phyloP scores from a whole-genome alignment of 2,888 invertebrate genomes.

The Glaucopsyche alexis region DNA sequence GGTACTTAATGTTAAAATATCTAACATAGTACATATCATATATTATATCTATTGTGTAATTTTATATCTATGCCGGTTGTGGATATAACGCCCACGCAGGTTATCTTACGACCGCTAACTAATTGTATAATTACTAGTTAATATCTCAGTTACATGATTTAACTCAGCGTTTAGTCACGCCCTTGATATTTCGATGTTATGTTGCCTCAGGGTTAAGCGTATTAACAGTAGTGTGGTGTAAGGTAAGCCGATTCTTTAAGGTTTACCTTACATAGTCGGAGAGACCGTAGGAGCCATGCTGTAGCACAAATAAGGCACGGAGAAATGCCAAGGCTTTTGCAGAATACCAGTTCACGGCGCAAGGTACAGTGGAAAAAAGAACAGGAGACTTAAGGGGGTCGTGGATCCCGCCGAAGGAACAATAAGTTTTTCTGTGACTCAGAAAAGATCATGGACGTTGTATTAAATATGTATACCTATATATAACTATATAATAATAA shows the following conservation, averaged over 20 bases:
- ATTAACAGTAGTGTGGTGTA: background rate
- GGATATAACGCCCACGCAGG: conserved; percentile 13
- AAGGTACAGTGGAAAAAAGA: too few species aligned
- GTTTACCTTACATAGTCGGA: background rate
- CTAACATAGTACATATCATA: too few species aligned
- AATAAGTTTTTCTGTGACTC: too few species aligned
- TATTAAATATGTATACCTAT: too few species aligned
- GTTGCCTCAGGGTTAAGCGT: background rate
- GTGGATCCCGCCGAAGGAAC: too few species aligned
- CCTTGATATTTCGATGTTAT: background rate
- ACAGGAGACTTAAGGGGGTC: too few species aligned
- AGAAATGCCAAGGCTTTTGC: too few species aligned
- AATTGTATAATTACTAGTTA: conserved; percentile 28
- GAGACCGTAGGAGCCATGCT: background rate
- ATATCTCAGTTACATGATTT: conserved; percentile 20
- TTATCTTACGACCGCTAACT: conserved; percentile 11
- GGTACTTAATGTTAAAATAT: too few species aligned
- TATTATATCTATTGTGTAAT: background rate
- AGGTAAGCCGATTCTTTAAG: background rate
- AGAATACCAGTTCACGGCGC: too few species aligned
- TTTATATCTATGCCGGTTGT: background rate
- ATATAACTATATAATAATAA: too few species aligned
- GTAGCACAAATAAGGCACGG: too few species aligned
- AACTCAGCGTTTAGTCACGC: conserved; percentile 7
- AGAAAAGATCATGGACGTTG: too few species aligned